Conservation (phyloP, 2,113 vertebrate genomes). For the Bombycilla garrulus region DNA sequence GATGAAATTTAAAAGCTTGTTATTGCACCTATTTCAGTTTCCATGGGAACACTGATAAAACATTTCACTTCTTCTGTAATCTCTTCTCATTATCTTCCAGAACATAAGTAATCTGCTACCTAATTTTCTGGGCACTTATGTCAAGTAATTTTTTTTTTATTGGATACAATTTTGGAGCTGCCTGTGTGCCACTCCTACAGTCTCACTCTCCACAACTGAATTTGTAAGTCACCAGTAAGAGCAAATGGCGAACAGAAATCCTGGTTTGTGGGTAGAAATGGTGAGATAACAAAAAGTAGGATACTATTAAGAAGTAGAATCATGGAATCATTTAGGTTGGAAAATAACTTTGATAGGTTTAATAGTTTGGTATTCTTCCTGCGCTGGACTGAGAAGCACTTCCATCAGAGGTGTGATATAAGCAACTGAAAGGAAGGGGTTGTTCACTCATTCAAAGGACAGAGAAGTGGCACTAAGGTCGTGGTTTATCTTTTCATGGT, state of each 20-base stretch:
- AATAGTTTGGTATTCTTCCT: not conserved
- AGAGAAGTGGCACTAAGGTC: not conserved
- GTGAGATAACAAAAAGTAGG: not conserved
- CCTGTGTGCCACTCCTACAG: not conserved
- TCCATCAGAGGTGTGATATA: not conserved
- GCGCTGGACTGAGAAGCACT: not conserved
- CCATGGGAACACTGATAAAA: constrained; percentile 27
- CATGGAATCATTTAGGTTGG: not conserved
- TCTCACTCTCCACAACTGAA: not conserved
- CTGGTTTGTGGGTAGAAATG: not conserved
- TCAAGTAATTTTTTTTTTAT: not conserved
- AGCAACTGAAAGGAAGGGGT: not conserved
- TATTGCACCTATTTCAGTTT: constrained; percentile 5
- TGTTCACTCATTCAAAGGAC: not conserved
- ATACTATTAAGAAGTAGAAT: not conserved
- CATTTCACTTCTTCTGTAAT: not conserved
- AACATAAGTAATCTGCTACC: not conserved
- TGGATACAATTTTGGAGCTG: not conserved
- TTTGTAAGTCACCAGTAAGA: not conserved
- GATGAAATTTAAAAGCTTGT: not conserved
- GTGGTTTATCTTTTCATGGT: not conserved
- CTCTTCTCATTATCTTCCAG: not conserved
- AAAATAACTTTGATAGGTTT: not conserved
- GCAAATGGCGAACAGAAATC: not conserved
- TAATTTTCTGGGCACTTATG: not conserved